Conservation (phyloP, 2,113 vertebrate genomes). For the Rhinolophus sinicus region DNA sequence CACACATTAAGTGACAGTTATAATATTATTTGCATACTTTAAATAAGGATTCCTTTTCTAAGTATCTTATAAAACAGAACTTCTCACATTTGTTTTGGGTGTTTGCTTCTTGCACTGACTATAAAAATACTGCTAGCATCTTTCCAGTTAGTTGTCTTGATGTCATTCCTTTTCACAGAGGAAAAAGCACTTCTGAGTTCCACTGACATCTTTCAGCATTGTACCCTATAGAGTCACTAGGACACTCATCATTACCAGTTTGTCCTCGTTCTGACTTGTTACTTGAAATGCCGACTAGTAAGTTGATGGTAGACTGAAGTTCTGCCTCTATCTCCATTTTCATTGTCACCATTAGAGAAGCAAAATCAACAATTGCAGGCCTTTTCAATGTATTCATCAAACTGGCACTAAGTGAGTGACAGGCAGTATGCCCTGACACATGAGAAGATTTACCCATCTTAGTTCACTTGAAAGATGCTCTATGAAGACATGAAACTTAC, state of each 20-base stretch:
- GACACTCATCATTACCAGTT: not conserved
- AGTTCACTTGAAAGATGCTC: not conserved
- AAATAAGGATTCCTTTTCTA: not conserved
- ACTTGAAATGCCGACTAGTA: not conserved
- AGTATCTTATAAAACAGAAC: not conserved
- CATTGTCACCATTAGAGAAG: not conserved
- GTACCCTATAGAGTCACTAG: not conserved
- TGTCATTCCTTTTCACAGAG: not conserved
- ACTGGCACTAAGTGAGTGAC: not conserved
- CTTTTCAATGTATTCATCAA: not conserved
- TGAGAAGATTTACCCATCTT: not conserved
- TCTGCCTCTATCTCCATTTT: not conserved
- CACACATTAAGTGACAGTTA: not conserved
- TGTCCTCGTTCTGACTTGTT: constrained; percentile 6
- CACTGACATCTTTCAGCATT: not conserved
- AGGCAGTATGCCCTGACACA: not conserved
- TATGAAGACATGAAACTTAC: not conserved
- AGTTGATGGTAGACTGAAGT: not conserved
- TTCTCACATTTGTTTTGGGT: not conserved
- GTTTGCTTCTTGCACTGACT: not conserved
- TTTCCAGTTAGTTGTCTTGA: constrained; percentile 17
- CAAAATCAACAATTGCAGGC: not conserved
- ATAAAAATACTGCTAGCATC: not conserved
- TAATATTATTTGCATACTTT: not conserved
- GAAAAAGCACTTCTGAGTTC: not conserved